phyloP scores from a whole-genome alignment of 2,113 vertebrate species.

The mouse (Mus musculus) region GRCm39 chr5:127735501-127736000 shows the following conservation, averaged over 20 bases:
- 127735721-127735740: too few relatives aligned
- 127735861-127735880: not conserved
- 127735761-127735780: not conserved
- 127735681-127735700: not conserved
- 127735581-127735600: not conserved
- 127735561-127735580: too few relatives aligned
- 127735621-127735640: not conserved
- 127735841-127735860: slow-evolving; percentile 1
- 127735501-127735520: not conserved
- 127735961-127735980: not conserved
- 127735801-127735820: not conserved
- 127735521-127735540: not conserved
- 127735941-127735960: not conserved
- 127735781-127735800: not conserved
- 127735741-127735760: not conserved
- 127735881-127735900: not conserved
- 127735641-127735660: too few relatives aligned
- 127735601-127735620: not conserved
- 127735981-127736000: not conserved
- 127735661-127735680: not conserved
- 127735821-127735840: not conserved
- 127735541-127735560: not conserved
- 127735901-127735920: not conserved
- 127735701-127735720: not conserved
- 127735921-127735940: not conserved